Evolutionary conservation across 1,140 invertebrate species (phyloP).

Genomic region (Chlorops oryzae): DNA sequence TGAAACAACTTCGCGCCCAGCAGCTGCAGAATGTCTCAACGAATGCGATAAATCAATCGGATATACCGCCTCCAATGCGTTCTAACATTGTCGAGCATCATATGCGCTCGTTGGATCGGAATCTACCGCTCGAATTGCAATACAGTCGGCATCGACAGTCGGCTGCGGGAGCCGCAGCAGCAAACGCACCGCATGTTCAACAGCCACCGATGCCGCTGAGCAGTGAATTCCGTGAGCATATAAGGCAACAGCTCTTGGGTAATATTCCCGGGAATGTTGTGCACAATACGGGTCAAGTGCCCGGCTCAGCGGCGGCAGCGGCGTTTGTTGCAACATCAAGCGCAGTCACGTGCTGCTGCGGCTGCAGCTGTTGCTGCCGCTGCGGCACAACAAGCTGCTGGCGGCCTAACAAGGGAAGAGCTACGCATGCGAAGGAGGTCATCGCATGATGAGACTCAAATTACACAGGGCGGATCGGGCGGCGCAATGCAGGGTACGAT

Average conservation of each 20-base stretch:
- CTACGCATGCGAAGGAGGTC: constrained; percentile 43
- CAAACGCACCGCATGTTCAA: constrained; percentile 8
- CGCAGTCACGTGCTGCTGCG: constrained; percentile 39
- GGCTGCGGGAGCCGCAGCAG: neutral
- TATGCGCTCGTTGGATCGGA: constrained; percentile 45
- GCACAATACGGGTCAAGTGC: constrained; percentile 39
- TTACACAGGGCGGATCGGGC: constrained; percentile 24
- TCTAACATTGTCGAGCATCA: constrained; percentile 45
- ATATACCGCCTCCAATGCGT: constrained; percentile 40
- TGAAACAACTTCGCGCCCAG: constrained; percentile 40
- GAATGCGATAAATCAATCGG: constrained; percentile 16
- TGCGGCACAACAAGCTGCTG: neutral
- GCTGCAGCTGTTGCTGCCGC: constrained; percentile 26
- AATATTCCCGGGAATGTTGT: constrained; percentile 40
- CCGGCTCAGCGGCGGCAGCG: constrained; percentile 39
- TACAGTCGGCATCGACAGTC: constrained; percentile 44
- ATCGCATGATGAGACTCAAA: constrained; percentile 45
- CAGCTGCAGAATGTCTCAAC: constrained; percentile 37
- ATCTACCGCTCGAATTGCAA: constrained; percentile 42
- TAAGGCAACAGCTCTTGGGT: constrained; percentile 38
- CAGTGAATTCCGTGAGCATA: constrained; percentile 44
- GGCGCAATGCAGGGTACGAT: constrained; percentile 38
- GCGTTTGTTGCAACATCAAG: constrained; percentile 43
- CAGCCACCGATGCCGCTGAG: constrained; percentile 36
- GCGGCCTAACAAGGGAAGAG: constrained; percentile 37